Evolutionary conservation across 2,888 invertebrate species (phyloP).

Genomic region (Ecdyonurus torrentis): DNA sequence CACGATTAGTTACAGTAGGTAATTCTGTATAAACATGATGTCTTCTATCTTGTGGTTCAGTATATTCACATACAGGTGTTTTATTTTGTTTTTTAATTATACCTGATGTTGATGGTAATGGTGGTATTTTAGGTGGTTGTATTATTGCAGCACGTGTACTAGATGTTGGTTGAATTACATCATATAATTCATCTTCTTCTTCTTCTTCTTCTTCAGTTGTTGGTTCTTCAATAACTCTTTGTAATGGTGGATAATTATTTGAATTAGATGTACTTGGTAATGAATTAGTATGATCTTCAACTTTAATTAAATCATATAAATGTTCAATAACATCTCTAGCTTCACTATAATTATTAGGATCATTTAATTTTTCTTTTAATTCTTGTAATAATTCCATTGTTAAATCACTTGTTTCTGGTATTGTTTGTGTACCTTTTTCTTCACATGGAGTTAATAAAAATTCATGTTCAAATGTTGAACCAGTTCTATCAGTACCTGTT

Average conservation of each 20-base stretch:
- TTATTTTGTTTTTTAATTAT: no score
- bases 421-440: constrained; percentile 49
- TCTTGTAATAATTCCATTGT: constrained; percentile 54
- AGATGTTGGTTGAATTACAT: constrained; percentile 38
- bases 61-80: constrained; percentile 25
- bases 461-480: neutral
- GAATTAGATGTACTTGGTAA: constrained; percentile 20
- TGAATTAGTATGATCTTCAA: constrained; percentile 43
- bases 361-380: constrained; percentile 47
- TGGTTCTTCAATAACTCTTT: no score
- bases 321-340: constrained; percentile 62
- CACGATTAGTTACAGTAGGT: constrained; percentile 28
- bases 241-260: no score
- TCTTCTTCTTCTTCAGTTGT: constrained; percentile 22
- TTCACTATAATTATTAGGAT: constrained; percentile 53
- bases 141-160: no score
- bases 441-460: constrained; percentile 21
- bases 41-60: constrained; percentile 26
- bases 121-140: constrained; percentile 4
- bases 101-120: neutral
- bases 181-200: constrained; percentile 40
- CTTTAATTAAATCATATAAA: constrained; percentile 53
- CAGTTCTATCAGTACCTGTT: neutral
- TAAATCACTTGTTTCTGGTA: constrained; percentile 45
- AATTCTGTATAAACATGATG: constrained; percentile 45